These are phyloP conservation scores for Criorhina ranunculi DNA, from an alignment of 2,888 invertebrate species.

Conservation along the genomic window DNA sequence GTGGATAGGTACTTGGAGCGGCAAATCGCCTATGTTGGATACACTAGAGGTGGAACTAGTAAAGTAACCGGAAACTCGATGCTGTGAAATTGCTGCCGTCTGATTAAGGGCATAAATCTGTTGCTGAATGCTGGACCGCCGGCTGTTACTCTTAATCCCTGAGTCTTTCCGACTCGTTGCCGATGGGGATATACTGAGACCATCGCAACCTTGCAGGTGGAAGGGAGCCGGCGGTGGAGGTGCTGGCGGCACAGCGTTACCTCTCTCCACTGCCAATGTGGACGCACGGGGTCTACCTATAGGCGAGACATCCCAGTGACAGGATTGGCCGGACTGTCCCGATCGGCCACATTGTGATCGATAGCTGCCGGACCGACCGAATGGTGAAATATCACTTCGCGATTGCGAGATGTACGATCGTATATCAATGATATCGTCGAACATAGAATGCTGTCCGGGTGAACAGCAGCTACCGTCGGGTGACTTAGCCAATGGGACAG, in stretches of 20 bases:
- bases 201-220: constrained; percentile 84
- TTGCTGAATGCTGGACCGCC: constrained; percentile 93
- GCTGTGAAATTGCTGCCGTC: constrained; percentile 90
- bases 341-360: constrained; percentile 89
- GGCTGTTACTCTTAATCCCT: constrained; percentile 93
- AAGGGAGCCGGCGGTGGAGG: constrained; percentile 72
- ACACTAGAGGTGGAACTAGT: constrained; percentile 92
- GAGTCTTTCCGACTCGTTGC: constrained; percentile 94
- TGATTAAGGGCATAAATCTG: constrained; percentile 90
- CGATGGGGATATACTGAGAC: constrained; percentile 90
- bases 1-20: constrained; percentile 80
- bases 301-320: constrained; percentile 83
- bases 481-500: constrained; percentile 60
- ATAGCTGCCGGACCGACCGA: constrained; percentile 89
- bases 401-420: constrained; percentile 91
- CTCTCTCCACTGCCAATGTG: constrained; percentile 84
- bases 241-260: constrained; percentile 38
- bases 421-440: constrained; percentile 89
- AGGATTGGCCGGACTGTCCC: constrained; percentile 83
- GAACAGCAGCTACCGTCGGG: constrained; percentile 84
- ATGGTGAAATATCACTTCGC: constrained; percentile 89
- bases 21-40: constrained; percentile 81
- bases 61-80: constrained; percentile 94
- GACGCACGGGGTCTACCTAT: constrained; percentile 84
- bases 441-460: constrained; percentile 85